A percentile compares a stretch with the other conserved stretches of the same genome.
Evolutionary conservation across 2,113 vertebrate genomes (phyloP).

Genomic region (Pelusios castaneus): DNA sequence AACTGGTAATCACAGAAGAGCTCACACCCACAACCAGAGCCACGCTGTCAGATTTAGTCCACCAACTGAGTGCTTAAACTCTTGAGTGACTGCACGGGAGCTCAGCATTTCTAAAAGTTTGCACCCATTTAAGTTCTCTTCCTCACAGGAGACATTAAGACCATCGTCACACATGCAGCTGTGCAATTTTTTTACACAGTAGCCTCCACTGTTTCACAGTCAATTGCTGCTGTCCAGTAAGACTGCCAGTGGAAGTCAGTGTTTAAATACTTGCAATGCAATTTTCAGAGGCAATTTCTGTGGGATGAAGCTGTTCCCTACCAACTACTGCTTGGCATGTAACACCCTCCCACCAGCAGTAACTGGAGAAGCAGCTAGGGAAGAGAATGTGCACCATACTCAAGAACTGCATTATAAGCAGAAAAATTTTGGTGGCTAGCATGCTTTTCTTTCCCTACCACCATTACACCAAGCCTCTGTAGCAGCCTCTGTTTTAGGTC

Average conservation of each 20-base stretch:
- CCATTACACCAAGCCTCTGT: accelerated
- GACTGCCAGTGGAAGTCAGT: background rate
- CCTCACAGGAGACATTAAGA: background rate
- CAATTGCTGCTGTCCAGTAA: background rate
- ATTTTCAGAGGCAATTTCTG: background rate
- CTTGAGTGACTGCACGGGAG: background rate
- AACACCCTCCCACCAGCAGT: background rate
- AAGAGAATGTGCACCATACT: background rate
- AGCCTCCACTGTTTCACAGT: background rate
- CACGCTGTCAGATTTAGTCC: background rate
- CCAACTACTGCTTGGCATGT: accelerated
- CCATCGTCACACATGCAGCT: background rate
- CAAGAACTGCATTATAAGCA: accelerated
- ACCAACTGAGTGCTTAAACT: accelerated
- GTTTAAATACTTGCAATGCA: background rate
- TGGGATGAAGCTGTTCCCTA: background rate
- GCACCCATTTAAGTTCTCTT: background rate
- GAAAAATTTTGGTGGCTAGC: background rate
- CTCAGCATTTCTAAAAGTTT: accelerated
- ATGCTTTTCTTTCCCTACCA: background rate
- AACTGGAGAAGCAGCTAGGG: background rate
- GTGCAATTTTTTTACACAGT: accelerated
- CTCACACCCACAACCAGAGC: background rate
- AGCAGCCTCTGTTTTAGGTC: accelerated
- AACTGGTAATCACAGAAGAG: no score